Conservation (phyloP, 2,113 vertebrate species). For the Cyrtonyx montezumae region DNA sequence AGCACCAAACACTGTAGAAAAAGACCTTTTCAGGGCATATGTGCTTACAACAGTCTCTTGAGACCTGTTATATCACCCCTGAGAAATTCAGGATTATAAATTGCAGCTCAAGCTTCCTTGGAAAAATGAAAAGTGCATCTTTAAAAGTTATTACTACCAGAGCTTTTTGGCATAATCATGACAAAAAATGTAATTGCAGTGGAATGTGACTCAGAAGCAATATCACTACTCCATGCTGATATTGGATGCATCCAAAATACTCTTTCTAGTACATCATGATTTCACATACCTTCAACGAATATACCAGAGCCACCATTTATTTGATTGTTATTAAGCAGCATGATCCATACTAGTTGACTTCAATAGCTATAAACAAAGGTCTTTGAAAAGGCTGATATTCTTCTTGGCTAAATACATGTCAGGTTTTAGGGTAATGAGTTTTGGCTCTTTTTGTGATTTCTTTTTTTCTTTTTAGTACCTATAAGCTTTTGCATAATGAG, state of each 20-base stretch:
- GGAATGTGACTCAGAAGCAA: neutral
- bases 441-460: neutral
- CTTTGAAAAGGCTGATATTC: neutral
- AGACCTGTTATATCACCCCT: neutral
- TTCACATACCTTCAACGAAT: neutral
- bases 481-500: slow-evolving; percentile 11
- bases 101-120: neutral
- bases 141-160: neutral
- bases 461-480: neutral
- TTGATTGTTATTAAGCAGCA: neutral
- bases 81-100: neutral
- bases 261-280: neutral
- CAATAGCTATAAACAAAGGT: neutral
- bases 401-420: neutral
- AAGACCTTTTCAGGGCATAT: neutral
- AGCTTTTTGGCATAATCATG: neutral
- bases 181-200: neutral
- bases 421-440: slow-evolving; percentile 11
- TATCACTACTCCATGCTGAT: neutral
- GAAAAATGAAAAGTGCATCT: neutral
- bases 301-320: neutral
- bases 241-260: neutral
- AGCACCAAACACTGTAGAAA: neutral
- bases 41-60: neutral
- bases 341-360: neutral